These are phyloP conservation scores for Sebastiscus albofasciatus DNA, from an alignment of 2,797 vertebrate genomes.

Conservation along the genomic window DNA sequence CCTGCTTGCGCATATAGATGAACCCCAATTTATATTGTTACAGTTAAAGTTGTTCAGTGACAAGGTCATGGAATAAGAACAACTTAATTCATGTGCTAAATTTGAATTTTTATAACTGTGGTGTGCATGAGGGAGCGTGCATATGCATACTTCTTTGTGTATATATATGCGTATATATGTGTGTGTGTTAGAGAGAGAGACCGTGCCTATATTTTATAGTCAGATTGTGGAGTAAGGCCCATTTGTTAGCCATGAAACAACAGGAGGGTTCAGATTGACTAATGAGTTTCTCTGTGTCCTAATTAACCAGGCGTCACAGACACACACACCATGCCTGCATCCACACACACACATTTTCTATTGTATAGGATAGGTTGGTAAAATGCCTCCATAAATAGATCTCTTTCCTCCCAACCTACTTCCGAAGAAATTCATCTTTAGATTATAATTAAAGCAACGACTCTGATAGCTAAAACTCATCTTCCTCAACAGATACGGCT, in stretches of 20 bases:
- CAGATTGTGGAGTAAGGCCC: conserved; percentile 76
- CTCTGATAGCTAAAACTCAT: conserved; percentile 78
- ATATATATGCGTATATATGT: neutral
- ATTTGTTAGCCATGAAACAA: conserved; percentile 84
- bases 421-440: conserved; percentile 86
- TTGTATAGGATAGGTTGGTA: conserved; percentile 73
- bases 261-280: conserved; percentile 88
- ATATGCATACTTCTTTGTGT: conserved; percentile 52
- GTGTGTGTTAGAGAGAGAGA: conserved; percentile 19
- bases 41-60: conserved; percentile 74
- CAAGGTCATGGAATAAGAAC: conserved; percentile 76
- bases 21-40: conserved; percentile 76
- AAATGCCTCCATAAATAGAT: conserved; percentile 85
- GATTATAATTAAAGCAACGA: conserved; percentile 88
- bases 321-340: conserved; percentile 44
- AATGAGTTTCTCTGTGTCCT: conserved; percentile 89
- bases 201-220: conserved; percentile 78
- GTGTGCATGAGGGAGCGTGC: conserved; percentile 38
- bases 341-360: conserved; percentile 36
- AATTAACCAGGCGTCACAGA: conserved; percentile 84
- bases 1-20: conserved; percentile 73
- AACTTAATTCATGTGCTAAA: conserved; percentile 79
- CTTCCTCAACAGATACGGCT: conserved; percentile 60
- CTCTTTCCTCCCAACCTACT: conserved; percentile 84
- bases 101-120: conserved; percentile 76